Evolutionary conservation across 2,113 vertebrate species (phyloP).

Genomic region (Gallinago media): DNA sequence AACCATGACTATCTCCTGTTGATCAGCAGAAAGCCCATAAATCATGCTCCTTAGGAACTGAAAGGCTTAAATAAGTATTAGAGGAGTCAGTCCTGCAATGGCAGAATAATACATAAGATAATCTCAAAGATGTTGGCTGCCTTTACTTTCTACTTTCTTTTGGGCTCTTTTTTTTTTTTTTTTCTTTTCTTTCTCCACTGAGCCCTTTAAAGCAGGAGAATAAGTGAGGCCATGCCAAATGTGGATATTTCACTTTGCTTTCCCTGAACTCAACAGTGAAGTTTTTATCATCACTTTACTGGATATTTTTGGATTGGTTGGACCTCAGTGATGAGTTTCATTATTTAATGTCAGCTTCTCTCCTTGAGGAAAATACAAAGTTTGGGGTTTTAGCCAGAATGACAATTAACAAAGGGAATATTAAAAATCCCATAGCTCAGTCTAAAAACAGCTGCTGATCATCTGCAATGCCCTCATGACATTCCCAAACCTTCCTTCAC

Average conservation of each 20-base stretch:
- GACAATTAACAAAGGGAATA: not conserved
- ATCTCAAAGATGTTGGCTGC: not conserved
- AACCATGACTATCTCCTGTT: not conserved
- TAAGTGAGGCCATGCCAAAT: not conserved
- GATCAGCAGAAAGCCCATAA: conserved; percentile 21
- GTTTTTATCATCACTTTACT: not conserved
- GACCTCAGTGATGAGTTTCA: conserved; percentile 4
- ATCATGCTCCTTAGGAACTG: not conserved
- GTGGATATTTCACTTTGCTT: not conserved
- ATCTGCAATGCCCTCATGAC: conserved; percentile 20
- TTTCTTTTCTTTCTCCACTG: not conserved
- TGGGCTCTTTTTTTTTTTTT: not conserved
- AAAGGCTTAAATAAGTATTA: conserved; percentile 20
- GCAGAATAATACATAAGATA: not conserved
- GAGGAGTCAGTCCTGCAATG: not conserved
- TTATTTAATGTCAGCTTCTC: not conserved
- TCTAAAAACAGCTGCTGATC: conserved; percentile 45
- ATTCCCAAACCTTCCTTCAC: conserved; percentile 6
- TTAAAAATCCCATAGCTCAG: not conserved
- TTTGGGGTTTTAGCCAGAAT: not conserved
- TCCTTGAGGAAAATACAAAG: not conserved
- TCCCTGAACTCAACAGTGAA: not conserved
- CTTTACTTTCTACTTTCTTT: conserved; percentile 19
- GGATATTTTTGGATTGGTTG: not conserved
- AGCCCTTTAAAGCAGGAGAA: not conserved